Base-by-base conservation (phyloP, 1,140 invertebrate species). In the Tigriopus japonicus region DNA sequence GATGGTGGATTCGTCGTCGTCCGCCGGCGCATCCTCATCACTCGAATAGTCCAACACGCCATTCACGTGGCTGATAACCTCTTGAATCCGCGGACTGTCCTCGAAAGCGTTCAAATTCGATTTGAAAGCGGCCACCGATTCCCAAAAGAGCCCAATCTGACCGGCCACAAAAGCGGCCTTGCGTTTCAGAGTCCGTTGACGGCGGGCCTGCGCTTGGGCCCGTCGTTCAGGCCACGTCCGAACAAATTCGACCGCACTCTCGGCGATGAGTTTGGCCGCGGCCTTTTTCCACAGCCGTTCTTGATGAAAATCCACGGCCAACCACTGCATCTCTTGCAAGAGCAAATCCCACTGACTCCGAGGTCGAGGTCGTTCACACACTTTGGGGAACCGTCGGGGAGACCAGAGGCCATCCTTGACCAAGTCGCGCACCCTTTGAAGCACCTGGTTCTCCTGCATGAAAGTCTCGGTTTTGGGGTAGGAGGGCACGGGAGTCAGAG, bases 261-360 rank as follows among this genome's bases (percentile, higher is more conserved):
- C 15, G 6, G 59, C 59, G 17, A 56, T 49, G 14, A 61, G 23
- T 51, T 51, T 61, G 19, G 75, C 71, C 41, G 69, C 68, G 19
- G 70, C 69, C 64, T 72, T 74, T 62, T 79, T 79, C 74, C 72
- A 75, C 61, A 73, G 76, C 51, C 75, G 65, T 65, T 80, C 77
- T 63, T 77, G 73, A 10, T 69, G 68, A 67, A 80, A 79, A 66
- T 80, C 78, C 35, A 71, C 72, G 21, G 75, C 73, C 59, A 80
- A 66, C 78, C 78, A 80, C 51, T 71, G 70, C 71, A 79, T 77
- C 65, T 80, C 78, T 64, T 78, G 76, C 19, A 80, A 64, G n/a
- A 80, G 64, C 65, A 74, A 79, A 64, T 80, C 78, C 76, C 76
- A 79, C 64, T 80, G 78, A 14, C 70, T 70, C 64, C 75, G 75